A percentile compares a stretch with the other conserved stretches of the same genome.
phyloP scores from a whole-genome alignment of 2,888 invertebrate genomes.

The Himalopsyche anomala region DNA sequence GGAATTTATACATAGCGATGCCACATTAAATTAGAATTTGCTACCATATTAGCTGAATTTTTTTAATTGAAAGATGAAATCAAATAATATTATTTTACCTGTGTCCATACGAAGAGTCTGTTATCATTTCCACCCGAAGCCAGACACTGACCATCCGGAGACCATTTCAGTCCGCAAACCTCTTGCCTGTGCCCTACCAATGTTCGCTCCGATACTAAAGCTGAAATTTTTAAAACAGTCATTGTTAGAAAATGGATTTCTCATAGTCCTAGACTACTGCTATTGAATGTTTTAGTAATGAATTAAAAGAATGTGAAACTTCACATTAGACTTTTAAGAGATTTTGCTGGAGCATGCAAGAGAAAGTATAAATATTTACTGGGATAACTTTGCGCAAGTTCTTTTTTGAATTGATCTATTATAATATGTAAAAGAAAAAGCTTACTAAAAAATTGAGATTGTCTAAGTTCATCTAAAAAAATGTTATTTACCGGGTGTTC shows the following conservation, averaged over 20 bases:
- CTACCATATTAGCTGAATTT: neutral
- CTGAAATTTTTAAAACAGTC: conserved; percentile 68
- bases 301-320: no score
- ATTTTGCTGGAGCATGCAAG: no score
- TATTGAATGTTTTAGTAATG: no score
- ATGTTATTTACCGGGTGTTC: conserved; percentile 82
- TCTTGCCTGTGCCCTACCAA: conserved; percentile 97
- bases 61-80: neutral
- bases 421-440: neutral
- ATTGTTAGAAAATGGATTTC: conserved; percentile 44
- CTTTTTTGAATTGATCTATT: neutral
- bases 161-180: conserved; percentile 99
- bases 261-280: no score
- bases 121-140: conserved; percentile 99
- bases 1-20: no score
- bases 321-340: no score
- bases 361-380: no score
- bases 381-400: no score
- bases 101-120: conserved; percentile 93
- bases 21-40: no score
- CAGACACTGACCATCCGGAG: conserved; percentile 96
- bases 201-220: conserved; percentile 84
- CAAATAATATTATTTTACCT: conserved; percentile 70
- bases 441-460: neutral
- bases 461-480: conserved; percentile 45